Evolutionary conservation across 35 echinoderm and acorn worm species (phyloP).

Genomic region (Chiridota heheva): DNA sequence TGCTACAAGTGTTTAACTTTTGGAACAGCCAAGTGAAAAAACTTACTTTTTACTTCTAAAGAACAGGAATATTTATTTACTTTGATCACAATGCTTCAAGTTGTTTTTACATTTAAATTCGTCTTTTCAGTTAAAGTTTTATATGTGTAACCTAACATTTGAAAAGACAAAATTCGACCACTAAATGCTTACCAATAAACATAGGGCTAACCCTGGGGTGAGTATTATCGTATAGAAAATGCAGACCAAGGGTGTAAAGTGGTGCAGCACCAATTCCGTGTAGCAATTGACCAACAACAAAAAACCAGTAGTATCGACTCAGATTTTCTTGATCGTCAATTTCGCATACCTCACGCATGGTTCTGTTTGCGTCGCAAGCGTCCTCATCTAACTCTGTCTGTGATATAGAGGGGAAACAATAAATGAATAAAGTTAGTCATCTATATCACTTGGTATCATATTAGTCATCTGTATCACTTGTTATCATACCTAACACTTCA

Average conservation of each 20-base stretch:
- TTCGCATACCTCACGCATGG: not conserved
- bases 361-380: constrained; percentile 60
- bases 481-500: not conserved
- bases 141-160: too few relatives aligned
- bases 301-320: constrained; percentile 80
- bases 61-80: not conserved
- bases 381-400: too few relatives aligned
- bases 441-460: not conserved
- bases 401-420: too few relatives aligned
- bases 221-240: constrained; percentile 83
- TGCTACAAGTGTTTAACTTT: too few relatives aligned
- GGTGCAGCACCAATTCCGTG: constrained; percentile 92
- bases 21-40: too few relatives aligned
- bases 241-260: constrained; percentile 80
- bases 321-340: constrained; percentile 49
- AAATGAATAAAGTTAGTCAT: not conserved
- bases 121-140: not conserved
- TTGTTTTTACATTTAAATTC: not conserved
- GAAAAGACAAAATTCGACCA: not conserved
- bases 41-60: too few relatives aligned
- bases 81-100: not conserved
- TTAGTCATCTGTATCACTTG: not conserved
- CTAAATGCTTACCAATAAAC: constrained; percentile 70
- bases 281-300: constrained; percentile 74
- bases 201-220: constrained; percentile 53